Conservation (phyloP, 30 jellyfish, hydroid and myxozoan species). For the Aurelia sp. region DNA sequence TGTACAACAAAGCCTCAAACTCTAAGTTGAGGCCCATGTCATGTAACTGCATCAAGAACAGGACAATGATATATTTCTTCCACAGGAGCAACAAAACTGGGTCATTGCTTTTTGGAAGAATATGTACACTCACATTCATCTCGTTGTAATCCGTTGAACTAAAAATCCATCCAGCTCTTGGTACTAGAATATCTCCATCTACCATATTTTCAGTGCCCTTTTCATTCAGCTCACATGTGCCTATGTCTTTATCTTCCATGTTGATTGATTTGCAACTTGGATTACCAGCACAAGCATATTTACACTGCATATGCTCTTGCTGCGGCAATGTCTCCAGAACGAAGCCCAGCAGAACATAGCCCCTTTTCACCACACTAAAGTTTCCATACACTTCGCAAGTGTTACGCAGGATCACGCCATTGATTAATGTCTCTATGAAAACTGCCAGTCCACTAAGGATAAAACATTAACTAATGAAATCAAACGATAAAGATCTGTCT, state of each 20-base stretch:
- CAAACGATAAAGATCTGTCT: no score
- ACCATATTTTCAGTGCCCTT: not conserved
- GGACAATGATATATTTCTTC: no score
- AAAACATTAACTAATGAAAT: no score
- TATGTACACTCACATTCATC: not conserved
- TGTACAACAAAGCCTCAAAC: no score
- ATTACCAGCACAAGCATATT: not conserved
- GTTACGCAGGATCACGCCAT: constrained; percentile 32
- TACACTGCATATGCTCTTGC: not conserved
- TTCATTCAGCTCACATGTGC: constrained; percentile 20
- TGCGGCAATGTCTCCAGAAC: not conserved
- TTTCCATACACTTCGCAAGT: constrained; percentile 21
- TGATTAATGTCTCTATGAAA: not conserved
- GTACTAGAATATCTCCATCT: not conserved
- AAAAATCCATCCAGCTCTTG: constrained; percentile 10
- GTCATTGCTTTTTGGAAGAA: no score
- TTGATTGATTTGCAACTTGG: constrained; percentile 24
- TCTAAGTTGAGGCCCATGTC: no score
- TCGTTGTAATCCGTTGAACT: constrained; percentile 19
- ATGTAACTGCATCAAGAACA: no score
- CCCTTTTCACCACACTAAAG: constrained; percentile 5
- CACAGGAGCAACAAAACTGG: no score
- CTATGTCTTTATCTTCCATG: constrained; percentile 17
- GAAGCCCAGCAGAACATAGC: not conserved
- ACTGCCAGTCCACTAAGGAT: not conserved